Base-by-base conservation (phyloP, 2,888 invertebrate genomes). In the Palloptera scutellata region DNA sequence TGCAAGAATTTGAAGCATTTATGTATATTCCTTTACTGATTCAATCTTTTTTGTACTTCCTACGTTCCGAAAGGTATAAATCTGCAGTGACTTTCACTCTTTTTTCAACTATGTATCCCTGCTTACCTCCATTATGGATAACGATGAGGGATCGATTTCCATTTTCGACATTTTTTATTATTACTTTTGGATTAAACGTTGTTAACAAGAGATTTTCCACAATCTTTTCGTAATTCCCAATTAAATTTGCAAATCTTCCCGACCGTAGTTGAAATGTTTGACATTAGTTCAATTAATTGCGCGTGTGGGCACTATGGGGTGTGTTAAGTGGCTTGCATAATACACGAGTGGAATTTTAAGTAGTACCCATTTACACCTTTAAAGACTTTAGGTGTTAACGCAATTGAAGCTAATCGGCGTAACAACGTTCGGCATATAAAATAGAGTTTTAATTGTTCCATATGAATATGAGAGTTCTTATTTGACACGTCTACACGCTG, bases 71-170 rank as follows among this genome's bases (percentile, higher is more conserved):
- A 10, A 20, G 20, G 20, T 3, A 5, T 55, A 41, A 11, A n/a
- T 12, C 0, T 3, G 11, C 12, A 43, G 2, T 43, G 55, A 55
- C 55, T 64, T 64, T 64, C 57, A 48, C 52, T 41, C 3, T 51
- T 53, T 59, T 5, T 8, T 4, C n/a, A n/a, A 57, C 0, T 13
- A 41, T 55, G 52, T 61, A 20, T 43, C 8, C 63, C 41, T 75
- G 87, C 91, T 89, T 86, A 95, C 95, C 87, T 94, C 93, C 95
- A 95, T 95, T 71, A 95, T 88, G 73, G 94, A 92, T 72, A 93
- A 92, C 71, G 92, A 91, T 72, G 90, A 91, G 76, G 93, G 87
- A 85, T 93, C 93, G 82, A 93, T 92, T 75, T 91, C 91, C 69
- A 90, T 87, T 75, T 88, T 87, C 67, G 88, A 87, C 90, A 90